These are phyloP conservation scores for Cassiopea andromeda DNA, from an alignment of 30 jellyfish, hydroid and myxozoan genomes.

Conservation along the genomic window DNA sequence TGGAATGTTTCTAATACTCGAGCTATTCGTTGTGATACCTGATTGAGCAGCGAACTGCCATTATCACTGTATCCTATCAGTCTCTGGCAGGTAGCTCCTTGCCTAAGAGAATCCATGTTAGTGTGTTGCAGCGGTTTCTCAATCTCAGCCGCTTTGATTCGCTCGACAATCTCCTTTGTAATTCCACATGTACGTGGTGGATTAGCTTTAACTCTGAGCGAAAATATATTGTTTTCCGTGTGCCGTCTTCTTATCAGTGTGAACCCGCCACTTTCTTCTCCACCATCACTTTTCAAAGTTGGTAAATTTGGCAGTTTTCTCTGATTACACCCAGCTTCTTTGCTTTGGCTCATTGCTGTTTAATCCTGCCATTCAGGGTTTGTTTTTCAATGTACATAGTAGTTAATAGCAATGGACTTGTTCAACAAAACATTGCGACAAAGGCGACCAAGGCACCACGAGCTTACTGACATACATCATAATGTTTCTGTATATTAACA, in stretches of 20 bases:
- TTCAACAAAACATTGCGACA: constrained; percentile 32
- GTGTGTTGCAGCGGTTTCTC: constrained; percentile 42
- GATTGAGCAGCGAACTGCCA: constrained; percentile 34
- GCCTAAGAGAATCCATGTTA: constrained; percentile 32
- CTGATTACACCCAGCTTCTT: constrained; percentile 32
- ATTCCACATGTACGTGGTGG: constrained; percentile 21
- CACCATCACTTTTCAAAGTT: constrained; percentile 38
- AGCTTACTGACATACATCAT: background rate
- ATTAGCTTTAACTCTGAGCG: constrained; percentile 1
- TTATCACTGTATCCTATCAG: background rate
- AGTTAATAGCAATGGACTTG: constrained; percentile 45
- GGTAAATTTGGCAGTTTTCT: constrained; percentile 70
- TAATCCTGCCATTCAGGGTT: constrained; percentile 37
- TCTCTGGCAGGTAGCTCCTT: background rate
- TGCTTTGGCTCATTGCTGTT: constrained; percentile 65
- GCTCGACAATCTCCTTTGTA: constrained; percentile 50
- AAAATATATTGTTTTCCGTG: constrained; percentile 14
- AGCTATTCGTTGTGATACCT: constrained; percentile 72
- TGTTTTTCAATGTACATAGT: constrained; percentile 64
- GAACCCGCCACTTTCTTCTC: background rate
- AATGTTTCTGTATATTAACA: background rate
- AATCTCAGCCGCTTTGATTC: constrained; percentile 46
- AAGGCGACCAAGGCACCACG: constrained; percentile 4
- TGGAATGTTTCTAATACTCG: constrained; percentile 77
- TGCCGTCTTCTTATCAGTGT: constrained; percentile 17